Percentiles rank a stretch among this genome's conserved stretches.
Evolutionary conservation across 1,140 invertebrate genomes (phyloP).

Genomic region (Pemphigus obesinymphae): DNA sequence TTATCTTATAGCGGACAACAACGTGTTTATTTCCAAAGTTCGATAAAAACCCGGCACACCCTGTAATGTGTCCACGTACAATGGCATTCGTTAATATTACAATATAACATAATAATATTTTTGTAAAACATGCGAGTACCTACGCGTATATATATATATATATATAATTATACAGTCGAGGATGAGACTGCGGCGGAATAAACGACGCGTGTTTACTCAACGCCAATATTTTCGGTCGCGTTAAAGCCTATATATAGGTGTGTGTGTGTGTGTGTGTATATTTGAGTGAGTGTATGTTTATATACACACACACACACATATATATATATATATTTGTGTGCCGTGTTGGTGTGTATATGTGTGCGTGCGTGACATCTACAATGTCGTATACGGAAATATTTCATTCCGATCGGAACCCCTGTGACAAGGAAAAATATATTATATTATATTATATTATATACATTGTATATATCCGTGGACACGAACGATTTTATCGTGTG

Average conservation of each 20-base stretch:
- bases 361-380: background rate
- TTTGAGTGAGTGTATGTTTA: background rate
- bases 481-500: slow-evolving; percentile 9
- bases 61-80: too few species aligned
- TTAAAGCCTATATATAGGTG: background rate
- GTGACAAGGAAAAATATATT: slow-evolving; percentile 3
- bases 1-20: too few species aligned
- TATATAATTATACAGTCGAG: too few species aligned
- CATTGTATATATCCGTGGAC: too few species aligned
- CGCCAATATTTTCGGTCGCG: background rate
- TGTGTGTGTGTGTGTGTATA: background rate
- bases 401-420: background rate
- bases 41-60: too few species aligned
- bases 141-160: background rate
- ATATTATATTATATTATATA: too few species aligned
- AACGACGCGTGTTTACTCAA: slow-evolving; percentile 7
- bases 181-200: background rate
- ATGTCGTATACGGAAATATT: background rate
- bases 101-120: background rate
- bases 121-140: background rate
- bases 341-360: background rate
- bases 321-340: background rate
- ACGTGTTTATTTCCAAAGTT: too few species aligned
- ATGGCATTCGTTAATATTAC: too few species aligned
- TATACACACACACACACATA: too few species aligned